Base-by-base conservation (phyloP, 2,797 vertebrate species). In the Periophthalmus magnuspinnatus region DNA sequence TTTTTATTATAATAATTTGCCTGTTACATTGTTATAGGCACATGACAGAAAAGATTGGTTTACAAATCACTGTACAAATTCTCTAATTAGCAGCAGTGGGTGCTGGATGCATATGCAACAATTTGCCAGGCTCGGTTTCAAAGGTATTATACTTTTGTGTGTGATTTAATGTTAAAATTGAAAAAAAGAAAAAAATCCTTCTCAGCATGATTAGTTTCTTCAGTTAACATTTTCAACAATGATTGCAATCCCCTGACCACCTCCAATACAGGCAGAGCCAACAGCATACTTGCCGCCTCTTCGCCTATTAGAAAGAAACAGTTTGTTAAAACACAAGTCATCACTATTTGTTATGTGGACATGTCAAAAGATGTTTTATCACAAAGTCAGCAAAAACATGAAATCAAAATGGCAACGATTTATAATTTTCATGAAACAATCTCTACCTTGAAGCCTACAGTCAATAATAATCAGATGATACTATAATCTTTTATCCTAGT, bases 191-290 rank as follows among this genome's bases (percentile, higher is more conserved):
- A 13, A 16, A 55, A 10, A 69, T 21, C 48, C 72, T 19, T 56
- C 66, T 22, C 47, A 54, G n/a, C 8, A 21, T 16, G 32, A 1
- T 36, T 8, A 55, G 28, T 16, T 72, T 72, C 19, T 48, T 85
- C 52, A 65, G 0, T 90, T 76, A 81, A 72, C 67, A 90, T 64
- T 77, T 90, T 99, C 93, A 6, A 99, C 80, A 82, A 99, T 65
- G 64, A 99, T 32, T 1, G 97, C 97, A 0, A 99, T 98, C 8
- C 97, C 98, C 70, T 99, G 98, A 55, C 98, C 98, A 0, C 98
- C 97, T 0, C 98, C 98, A 0, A 99, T 99, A 85, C 97, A 99
- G 36, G 98, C 97, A 0, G 98, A 98, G 1, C 98, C 97, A 0
- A 99, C 87, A 0, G 95, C 98, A 0, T 98, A 99, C 65, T 95